A percentile compares a stretch with the other conserved stretches of the same genome.
These are phyloP conservation scores for Scaptomyza graminum DNA, from an alignment of 1,140 invertebrate species.

Conservation along the genomic window DNA sequence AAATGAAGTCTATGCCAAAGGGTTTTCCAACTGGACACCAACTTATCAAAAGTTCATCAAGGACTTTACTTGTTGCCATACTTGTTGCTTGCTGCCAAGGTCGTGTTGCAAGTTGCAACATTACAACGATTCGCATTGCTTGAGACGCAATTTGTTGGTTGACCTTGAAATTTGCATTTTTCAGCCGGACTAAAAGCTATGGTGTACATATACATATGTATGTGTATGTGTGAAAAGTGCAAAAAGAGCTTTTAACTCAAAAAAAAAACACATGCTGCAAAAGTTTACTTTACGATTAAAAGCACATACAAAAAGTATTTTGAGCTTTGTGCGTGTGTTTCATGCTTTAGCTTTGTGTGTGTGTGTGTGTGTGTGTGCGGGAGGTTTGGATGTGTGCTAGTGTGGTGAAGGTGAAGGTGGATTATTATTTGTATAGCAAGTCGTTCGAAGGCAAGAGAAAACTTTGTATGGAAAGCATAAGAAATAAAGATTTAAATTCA, in stretches of 20 bases:
- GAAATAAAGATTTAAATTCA: neutral
- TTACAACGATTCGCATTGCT: too few species aligned
- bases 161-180: neutral
- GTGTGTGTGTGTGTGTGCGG: neutral
- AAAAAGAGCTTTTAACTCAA: neutral
- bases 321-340: neutral
- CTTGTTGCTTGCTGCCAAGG: too few species aligned
- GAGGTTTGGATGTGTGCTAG: too few species aligned
- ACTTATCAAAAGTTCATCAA: too few species aligned
- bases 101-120: too few species aligned
- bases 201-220: neutral
- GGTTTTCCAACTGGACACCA: too few species aligned
- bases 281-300: neutral
- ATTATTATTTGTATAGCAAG: conserved; percentile 2
- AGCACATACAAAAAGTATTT: conserved; percentile 20
- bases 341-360: conserved; percentile 9
- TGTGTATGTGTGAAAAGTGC: neutral
- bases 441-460: neutral
- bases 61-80: too few species aligned
- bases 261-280: conserved; percentile 1
- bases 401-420: neutral
- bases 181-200: neutral
- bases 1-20: too few species aligned
- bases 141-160: too few species aligned
- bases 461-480: neutral